phyloP scores from a whole-genome alignment of 2,888 invertebrate species.

The Slavum lentiscoides region DNA sequence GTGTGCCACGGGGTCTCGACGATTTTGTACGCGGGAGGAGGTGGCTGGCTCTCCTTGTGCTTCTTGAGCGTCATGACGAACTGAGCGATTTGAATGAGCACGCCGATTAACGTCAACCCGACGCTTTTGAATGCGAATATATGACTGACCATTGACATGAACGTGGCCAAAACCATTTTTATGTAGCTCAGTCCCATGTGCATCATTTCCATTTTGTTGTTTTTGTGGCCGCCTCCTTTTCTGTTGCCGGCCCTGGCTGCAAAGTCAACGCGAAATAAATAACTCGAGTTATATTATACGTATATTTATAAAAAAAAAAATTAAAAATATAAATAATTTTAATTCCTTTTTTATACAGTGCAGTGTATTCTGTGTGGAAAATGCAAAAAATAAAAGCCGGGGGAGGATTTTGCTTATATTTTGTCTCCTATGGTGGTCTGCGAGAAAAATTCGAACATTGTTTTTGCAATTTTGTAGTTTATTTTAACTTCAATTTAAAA shows the following conservation, averaged over 20 bases:
- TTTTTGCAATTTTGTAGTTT: too few relatives aligned
- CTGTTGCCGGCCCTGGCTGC: conserved; percentile 21
- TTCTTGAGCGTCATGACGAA: conserved; percentile 39
- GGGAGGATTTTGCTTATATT: too few relatives aligned
- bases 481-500: too few relatives aligned
- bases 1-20: conserved; percentile 37
- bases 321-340: not conserved
- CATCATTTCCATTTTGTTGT: conserved; percentile 33
- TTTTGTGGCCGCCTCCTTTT: conserved; percentile 3
- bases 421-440: too few relatives aligned
- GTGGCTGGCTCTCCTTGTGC: conserved; percentile 6
- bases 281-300: too few relatives aligned
- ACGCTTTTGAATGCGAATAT: conserved; percentile 34
- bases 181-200: conserved; percentile 37
- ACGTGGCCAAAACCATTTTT: conserved; percentile 21
- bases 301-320: too few relatives aligned
- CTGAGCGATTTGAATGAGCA: conserved; percentile 35
- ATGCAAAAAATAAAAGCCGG: too few relatives aligned
- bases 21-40: conserved; percentile 24
- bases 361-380: too few relatives aligned
- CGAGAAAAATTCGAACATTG: too few relatives aligned
- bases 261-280: not conserved
- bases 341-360: too few relatives aligned
- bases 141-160: conserved; percentile 23
- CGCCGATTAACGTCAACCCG: conserved; percentile 25